These are phyloP conservation scores for Eriocheir sinensis DNA, from an alignment of 1,140 invertebrate species.

Conservation along the genomic window DNA sequence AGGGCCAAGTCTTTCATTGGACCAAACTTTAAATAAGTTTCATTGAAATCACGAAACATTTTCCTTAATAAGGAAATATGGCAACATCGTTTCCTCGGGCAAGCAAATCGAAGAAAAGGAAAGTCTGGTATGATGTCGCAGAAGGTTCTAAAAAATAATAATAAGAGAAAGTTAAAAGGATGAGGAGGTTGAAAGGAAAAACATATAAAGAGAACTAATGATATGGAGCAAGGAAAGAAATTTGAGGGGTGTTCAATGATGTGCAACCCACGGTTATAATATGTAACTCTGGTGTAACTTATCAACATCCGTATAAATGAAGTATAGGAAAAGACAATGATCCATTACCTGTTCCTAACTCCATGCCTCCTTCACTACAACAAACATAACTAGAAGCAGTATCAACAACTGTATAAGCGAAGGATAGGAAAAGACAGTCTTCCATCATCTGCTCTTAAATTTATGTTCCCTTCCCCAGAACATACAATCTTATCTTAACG, in stretches of 20 bases:
- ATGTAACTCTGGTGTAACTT: no score
- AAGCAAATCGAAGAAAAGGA: background rate
- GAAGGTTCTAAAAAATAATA: no score
- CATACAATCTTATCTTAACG: no score
- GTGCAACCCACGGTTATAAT: no score
- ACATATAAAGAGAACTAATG: background rate
- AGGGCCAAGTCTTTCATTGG: background rate
- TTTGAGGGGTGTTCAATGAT: no score
- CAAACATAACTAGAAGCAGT: background rate
- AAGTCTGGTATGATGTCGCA: no score
- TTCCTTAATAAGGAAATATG: background rate
- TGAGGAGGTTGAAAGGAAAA: no score
- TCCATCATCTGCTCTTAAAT: background rate
- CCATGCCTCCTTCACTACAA: background rate
- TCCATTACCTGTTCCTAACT: background rate
- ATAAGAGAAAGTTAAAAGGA: background rate
- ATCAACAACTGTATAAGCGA: background rate
- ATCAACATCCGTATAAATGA: no score
- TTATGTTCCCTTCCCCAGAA: background rate
- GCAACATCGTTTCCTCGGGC: background rate
- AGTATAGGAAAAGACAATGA: background rate
- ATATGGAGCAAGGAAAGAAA: background rate
- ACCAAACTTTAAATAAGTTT: constrained; percentile 26
- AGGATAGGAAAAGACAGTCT: background rate
- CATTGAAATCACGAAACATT: background rate